phyloP scores from a whole-genome alignment of 2,113 vertebrate genomes.

The Dasypus novemcinctus region DNA sequence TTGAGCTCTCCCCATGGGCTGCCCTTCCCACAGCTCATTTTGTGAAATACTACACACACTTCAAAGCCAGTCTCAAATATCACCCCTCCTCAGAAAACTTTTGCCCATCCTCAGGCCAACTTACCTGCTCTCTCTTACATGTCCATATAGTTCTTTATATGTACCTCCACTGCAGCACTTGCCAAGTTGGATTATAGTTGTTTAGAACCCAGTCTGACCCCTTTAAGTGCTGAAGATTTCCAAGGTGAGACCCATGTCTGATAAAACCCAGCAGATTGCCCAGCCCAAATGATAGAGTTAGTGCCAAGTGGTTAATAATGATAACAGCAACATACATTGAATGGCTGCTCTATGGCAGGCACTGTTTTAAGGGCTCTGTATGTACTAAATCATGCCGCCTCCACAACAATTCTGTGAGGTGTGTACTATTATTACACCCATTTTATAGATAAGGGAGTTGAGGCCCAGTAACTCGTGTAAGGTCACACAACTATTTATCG shows the following conservation, averaged over 20 bases:
- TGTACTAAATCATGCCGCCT: not conserved
- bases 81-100: not conserved
- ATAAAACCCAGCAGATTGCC: not conserved
- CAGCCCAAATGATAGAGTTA: not conserved
- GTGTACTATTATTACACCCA: not conserved
- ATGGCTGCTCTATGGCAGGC: no score
- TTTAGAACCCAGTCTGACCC: not conserved
- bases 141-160: not conserved
- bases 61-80: slow-evolving; percentile 60
- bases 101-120: not conserved
- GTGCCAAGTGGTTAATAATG: not conserved
- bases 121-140: not conserved
- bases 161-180: not conserved
- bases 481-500: not conserved
- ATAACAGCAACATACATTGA: accelerated
- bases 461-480: not conserved
- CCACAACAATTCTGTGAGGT: not conserved
- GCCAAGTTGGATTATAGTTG: slow-evolving; percentile 26
- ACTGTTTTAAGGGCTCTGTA: not conserved
- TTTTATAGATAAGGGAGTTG: not conserved
- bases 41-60: slow-evolving; percentile 50
- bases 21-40: not conserved
- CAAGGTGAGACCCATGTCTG: not conserved
- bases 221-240: slow-evolving; percentile 26
- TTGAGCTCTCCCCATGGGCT: not conserved